Evolutionary conservation across 2,797 vertebrate species (phyloP), one percentile per base, ranked within the genome.

Genomic region (Myotis myotis): DNA sequence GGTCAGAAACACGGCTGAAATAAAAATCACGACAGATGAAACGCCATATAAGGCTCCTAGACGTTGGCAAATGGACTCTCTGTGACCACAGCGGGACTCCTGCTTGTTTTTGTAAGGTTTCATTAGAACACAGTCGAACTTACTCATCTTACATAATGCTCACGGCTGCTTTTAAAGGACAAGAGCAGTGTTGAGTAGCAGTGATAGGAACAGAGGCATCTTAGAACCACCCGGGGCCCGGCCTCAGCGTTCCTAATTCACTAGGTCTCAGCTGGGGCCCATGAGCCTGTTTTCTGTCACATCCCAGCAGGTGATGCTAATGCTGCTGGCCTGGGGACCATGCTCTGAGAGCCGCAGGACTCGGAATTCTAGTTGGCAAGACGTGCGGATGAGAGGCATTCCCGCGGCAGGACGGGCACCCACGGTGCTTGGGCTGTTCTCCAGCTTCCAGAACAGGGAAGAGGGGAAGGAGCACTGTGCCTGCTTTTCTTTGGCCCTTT

Each of bases 21-120:
- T 85, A 1, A 84, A 94, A 60, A 41, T 84, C 81, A 53, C 74
- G 25, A 84, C 11, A 53, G 30, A 84, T 81, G 55, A 85, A 87
- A 66, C 20, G 60, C 1, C 17, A 51, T 68, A 10, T 17, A 55
- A 57, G 83, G 62, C 8, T 82, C 33, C 72, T 60, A 85, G 33
- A 8, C 38, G 33, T 75, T 38, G 30, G 19, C 22, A 49, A n/a
- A 44, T 4, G 84, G 10, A 5, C 49, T 74, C 41, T 60, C 47
- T 62, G n/a, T 8, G 41, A 23, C 19, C 22, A 84, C 17, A n/a
- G 55, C 20, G 64, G 64, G 10, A 20, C 51, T 84, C 13, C 19
- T 75, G 44, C 22, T 93, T 96, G 22, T 60, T 62, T 84, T 44
- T 49, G 36, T 20, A 79, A 92, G 78, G 13, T 75, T 95, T 83